Percentiles rank a stretch among this genome's conserved stretches.
phyloP scores from a whole-genome alignment of 2,797 vertebrate species.

The Miichthys miiuy region DNA sequence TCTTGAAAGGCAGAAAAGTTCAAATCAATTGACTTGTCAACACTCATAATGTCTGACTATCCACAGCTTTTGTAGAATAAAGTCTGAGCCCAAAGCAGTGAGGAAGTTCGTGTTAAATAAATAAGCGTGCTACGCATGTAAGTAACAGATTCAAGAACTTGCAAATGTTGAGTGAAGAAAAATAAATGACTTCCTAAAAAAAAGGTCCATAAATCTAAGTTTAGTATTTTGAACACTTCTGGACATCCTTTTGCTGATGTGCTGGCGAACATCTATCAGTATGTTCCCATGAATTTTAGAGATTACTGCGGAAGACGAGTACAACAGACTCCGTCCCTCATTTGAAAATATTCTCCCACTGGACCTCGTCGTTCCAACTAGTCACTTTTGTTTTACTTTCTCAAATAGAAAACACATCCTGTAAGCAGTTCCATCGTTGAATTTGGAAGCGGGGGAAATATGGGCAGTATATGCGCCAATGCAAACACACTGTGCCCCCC shows the following conservation, averaged over 20 bases:
- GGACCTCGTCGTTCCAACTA: slow-evolving; percentile 50
- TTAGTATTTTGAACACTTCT: slow-evolving; percentile 1
- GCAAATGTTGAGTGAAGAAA: slow-evolving; percentile 22
- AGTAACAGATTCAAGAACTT: slow-evolving; percentile 29
- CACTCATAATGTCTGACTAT: not conserved
- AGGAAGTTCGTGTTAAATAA: slow-evolving; percentile 20
- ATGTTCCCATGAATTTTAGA: slow-evolving; percentile 31
- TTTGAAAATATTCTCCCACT: slow-evolving; percentile 41
- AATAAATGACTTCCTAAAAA: not conserved
- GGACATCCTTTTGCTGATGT: slow-evolving; percentile 11
- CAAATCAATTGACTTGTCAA: slow-evolving; percentile 27
- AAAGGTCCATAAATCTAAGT: not conserved
- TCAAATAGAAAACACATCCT: slow-evolving; percentile 68
- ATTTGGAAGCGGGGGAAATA: slow-evolving; percentile 62
- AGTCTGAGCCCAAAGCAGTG: not conserved
- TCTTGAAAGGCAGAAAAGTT: slow-evolving; percentile 76
- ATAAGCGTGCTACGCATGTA: not conserved
- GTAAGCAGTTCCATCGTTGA: slow-evolving; percentile 64
- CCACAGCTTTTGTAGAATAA: not conserved
- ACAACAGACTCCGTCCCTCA: slow-evolving; percentile 4
- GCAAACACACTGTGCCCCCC: slow-evolving; percentile 75
- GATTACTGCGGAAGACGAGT: slow-evolving; percentile 24
- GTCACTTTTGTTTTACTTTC: slow-evolving; percentile 52
- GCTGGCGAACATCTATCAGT: slow-evolving; percentile 2
- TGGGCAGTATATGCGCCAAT: slow-evolving; percentile 68